Base-by-base conservation (phyloP, 2,113 vertebrate species). In the Tetraodon nigroviridis region DNA sequence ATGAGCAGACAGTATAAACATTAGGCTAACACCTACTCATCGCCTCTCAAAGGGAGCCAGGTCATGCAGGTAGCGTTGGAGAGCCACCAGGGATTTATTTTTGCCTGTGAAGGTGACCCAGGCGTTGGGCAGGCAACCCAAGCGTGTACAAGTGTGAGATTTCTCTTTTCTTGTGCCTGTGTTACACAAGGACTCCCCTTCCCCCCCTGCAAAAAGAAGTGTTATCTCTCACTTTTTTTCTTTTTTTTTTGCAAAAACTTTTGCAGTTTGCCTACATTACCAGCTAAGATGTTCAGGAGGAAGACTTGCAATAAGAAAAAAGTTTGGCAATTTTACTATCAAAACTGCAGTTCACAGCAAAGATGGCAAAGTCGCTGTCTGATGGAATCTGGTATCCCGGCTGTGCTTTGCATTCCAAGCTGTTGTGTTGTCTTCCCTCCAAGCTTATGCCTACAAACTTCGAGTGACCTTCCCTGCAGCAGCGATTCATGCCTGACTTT, bases 1-100 rank as follows among this genome's bases (percentile, higher is more conserved):
- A 89, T 79, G 69, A 81, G 73, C 78, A 87, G 85, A 86, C 83
- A 84, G 83, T 83, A 81, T 83, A 88, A 89, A 90, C 87, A 84
- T 86, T 77, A 81, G 83, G 82, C 71, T 75, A 69, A 80, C 81
- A 81, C 84, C 85, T 79, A 88, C 86, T 87, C 83, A 73, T 74
- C 50, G 55, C 80, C 76, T 88, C 72, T 78, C 72, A 67, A 69
- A 76, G 65, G 76, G 80, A 71, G 76, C 82, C 70, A 82, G 82
- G 85, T 77, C 84, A 80, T 82, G 64, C 84, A 82, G 82, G 81
- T 80, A 80, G 76, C 56, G 81, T 73, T 65, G 57, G 72, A 83
- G 74, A 83, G 80, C 76, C 77, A 79, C 68, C 37, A 37, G 78
- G 68, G 84, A 86, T 79, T 84, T 81, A 77, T 75, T 84, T 84